A percentile compares a stretch with the other conserved stretches of the same genome.
phyloP scores from a whole-genome alignment of 2,888 invertebrate genomes.

The Cerastis rubricosa region DNA sequence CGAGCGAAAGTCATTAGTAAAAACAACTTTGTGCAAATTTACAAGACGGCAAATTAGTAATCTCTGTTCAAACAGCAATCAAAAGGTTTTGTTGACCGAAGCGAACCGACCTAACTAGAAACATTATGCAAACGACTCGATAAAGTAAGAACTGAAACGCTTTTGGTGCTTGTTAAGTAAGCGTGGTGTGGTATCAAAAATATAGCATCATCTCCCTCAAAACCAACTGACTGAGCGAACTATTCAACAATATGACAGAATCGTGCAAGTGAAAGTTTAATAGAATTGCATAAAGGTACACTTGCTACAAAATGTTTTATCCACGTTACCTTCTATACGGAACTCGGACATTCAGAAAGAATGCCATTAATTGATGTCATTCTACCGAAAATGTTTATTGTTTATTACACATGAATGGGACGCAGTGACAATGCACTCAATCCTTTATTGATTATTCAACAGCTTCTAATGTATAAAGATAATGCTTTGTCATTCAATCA shows the following conservation, averaged over 20 bases:
- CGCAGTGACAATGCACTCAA: conserved; percentile 19
- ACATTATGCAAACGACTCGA: conserved; percentile 20
- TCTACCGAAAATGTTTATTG: conserved; percentile 15
- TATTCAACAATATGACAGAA: conserved; percentile 77
- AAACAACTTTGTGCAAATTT: conserved; percentile 43
- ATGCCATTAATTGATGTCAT: conserved; percentile 46
- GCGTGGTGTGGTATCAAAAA: conserved; percentile 25
- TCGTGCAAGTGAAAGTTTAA: conserved; percentile 84
- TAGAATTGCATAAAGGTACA: conserved; percentile 77
- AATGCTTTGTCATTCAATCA: conserved; percentile 27
- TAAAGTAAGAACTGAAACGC: background rate
- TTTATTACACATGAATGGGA: conserved; percentile 19
- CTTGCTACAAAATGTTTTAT: conserved; percentile 76
- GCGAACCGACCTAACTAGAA: background rate
- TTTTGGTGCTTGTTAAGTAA: conserved; percentile 24
- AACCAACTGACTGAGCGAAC: conserved; percentile 46
- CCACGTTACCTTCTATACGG: conserved; percentile 65
- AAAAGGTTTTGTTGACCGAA: conserved; percentile 24
- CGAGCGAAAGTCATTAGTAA: conserved; percentile 57
- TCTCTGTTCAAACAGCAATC: conserved; percentile 20
- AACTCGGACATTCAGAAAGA: conserved; percentile 62
- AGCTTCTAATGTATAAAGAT: conserved; percentile 11
- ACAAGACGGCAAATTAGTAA: conserved; percentile 18
- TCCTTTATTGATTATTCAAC: conserved; percentile 24
- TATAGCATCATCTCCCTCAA: conserved; percentile 28